Percentiles rank a stretch among this genome's conserved stretches.
These are phyloP conservation scores for Psittacula cyanocephala DNA, from an alignment of 2,113 vertebrate species.

Conservation along the genomic window DNA sequence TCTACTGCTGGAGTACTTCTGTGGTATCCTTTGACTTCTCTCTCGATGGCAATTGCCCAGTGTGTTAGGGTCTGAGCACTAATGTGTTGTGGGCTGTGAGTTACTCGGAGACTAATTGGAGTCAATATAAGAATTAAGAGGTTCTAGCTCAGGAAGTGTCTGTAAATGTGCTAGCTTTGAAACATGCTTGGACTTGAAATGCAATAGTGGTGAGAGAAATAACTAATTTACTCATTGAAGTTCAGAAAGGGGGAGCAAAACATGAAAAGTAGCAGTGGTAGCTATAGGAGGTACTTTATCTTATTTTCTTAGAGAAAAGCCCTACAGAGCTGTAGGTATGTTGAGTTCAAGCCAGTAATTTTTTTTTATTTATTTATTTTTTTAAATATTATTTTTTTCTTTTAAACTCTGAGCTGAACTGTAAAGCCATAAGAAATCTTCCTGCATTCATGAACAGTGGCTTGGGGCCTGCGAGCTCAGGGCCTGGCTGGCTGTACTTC, in stretches of 20 bases:
- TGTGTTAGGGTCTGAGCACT: background rate
- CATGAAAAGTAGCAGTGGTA: background rate
- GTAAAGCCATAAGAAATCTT: background rate
- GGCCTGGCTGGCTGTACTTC: background rate
- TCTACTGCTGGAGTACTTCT: background rate
- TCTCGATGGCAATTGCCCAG: background rate
- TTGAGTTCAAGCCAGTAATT: background rate
- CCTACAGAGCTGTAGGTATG: background rate
- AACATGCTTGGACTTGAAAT: background rate
- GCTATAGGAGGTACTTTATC: background rate
- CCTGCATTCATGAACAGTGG: background rate
- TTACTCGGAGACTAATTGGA: background rate
- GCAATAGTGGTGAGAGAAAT: background rate
- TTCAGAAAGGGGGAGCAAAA: background rate
- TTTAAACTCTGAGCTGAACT: background rate
- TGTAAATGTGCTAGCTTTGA: background rate
- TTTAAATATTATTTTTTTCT: background rate
- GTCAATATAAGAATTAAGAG: background rate
- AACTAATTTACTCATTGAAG: background rate
- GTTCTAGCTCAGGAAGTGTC: background rate
- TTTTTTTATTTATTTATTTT: background rate
- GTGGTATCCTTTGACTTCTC: background rate
- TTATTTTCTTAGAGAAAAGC: background rate
- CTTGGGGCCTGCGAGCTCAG: background rate
- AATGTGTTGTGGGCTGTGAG: rapidly evolving